Evolutionary conservation across 2,888 invertebrate species (phyloP).

Genomic region (Hydraecia micacea): DNA sequence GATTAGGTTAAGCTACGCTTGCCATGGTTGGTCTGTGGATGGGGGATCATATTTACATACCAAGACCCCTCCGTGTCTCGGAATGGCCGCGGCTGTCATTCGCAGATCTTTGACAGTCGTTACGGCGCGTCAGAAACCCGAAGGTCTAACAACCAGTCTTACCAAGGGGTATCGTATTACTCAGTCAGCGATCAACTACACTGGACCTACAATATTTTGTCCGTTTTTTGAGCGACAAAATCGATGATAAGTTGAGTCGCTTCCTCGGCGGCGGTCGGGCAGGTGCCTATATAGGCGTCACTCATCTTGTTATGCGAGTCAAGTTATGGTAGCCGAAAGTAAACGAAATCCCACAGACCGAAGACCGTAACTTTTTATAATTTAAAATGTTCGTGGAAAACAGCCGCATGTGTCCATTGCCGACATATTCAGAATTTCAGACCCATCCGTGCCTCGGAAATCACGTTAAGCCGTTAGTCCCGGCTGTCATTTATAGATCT

Average conservation of each 20-base stretch:
- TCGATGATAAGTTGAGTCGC: background rate
- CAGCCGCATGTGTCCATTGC: background rate
- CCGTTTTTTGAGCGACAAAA: background rate
- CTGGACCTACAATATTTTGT: background rate
- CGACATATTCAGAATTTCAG: background rate
- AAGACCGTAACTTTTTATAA: constrained; percentile 34
- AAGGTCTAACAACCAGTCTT: too few species aligned
- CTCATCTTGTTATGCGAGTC: constrained; percentile 32
- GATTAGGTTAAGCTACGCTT: too few species aligned
- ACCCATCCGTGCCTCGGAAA: too few species aligned
- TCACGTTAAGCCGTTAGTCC: background rate
- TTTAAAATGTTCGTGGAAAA: constrained; percentile 30
- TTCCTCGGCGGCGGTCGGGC: background rate
- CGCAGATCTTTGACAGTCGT: too few species aligned
- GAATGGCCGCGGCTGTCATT: too few species aligned
- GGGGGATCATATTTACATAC: too few species aligned
- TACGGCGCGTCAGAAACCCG: too few species aligned
- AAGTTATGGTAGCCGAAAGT: constrained; percentile 17
- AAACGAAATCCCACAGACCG: constrained; percentile 37
- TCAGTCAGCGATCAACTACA: background rate
- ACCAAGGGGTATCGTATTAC: too few species aligned
- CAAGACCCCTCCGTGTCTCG: too few species aligned
- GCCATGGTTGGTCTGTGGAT: too few species aligned
- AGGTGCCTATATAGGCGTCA: constrained; percentile 13
- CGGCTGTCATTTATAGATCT: background rate